A percentile compares a stretch with the other conserved stretches of the same genome.
These are phyloP conservation scores for Huso huso DNA, from an alignment of 2,797 vertebrate species.

Conservation along the genomic window DNA sequence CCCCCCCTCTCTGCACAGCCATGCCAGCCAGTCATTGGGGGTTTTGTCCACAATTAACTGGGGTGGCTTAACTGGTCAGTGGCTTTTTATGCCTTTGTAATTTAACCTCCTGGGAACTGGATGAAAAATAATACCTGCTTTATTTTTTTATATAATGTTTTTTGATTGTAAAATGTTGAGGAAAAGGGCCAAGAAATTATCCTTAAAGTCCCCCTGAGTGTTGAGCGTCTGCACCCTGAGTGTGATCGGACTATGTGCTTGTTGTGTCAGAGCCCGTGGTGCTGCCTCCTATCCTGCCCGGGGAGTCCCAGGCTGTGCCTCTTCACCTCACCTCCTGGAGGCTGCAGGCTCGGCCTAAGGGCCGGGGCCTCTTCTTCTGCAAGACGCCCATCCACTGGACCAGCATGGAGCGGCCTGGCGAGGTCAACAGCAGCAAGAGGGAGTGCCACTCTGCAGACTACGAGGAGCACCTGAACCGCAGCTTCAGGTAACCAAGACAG, in stretches of 20 bases:
- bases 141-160: too few species aligned
- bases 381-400: constrained; percentile 95
- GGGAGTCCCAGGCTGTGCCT: constrained; percentile 79
- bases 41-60: too few species aligned
- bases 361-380: constrained; percentile 86
- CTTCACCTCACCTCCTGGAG: constrained; percentile 93
- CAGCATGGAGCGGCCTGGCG: constrained; percentile 73
- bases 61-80: too few species aligned
- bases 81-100: too few species aligned
- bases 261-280: constrained; percentile 78
- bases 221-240: too few species aligned
- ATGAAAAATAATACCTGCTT: too few species aligned
- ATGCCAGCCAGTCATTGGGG: too few species aligned
- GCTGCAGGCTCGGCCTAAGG: constrained; percentile 87
- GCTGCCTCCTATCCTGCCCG: constrained; percentile 82
- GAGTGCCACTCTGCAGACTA: constrained; percentile 88
- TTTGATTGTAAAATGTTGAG: too few species aligned
- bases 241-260: too few species aligned
- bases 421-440: constrained; percentile 82
- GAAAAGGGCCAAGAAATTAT: background rate
- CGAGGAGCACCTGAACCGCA: constrained; percentile 67
- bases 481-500: constrained; percentile 72
- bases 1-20: background rate
- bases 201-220: too few species aligned
- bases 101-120: too few species aligned